A percentile compares a stretch with the other conserved stretches of the same genome.
Conservation (phyloP, 2,113 vertebrate species). For the Peromyscus leucopus region DNA sequence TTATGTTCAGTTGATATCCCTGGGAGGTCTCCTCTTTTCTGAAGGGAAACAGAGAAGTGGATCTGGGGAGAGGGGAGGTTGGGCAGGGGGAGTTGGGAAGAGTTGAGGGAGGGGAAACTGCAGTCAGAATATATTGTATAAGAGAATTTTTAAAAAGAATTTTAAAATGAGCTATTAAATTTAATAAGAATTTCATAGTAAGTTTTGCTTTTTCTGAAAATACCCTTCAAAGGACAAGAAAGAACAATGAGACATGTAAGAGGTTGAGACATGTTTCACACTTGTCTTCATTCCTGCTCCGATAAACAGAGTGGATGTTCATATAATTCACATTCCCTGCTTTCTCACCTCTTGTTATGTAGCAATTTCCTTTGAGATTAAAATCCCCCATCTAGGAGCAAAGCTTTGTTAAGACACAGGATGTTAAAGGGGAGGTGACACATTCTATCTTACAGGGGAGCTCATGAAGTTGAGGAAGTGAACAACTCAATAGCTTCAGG, state of each 20-base stretch:
- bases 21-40: neutral
- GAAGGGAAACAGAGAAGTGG: neutral
- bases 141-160: neutral
- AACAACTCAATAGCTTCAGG: neutral
- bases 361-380: neutral
- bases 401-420: neutral
- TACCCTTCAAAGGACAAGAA: neutral
- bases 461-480: neutral
- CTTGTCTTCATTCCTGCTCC: neutral
- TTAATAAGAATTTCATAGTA: constrained; percentile 16
- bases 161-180: neutral
- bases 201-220: neutral
- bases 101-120: neutral
- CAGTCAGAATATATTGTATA: neutral
- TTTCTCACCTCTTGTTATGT: neutral
- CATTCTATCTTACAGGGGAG: neutral
- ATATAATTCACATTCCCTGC: neutral
- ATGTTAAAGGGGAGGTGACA: neutral
- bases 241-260: neutral
- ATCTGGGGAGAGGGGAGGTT: neutral
- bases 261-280: neutral
- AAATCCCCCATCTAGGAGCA: neutral
- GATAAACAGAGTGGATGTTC: neutral
- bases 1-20: neutral
- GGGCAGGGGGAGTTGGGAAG: neutral